Evolutionary conservation across 2,113 vertebrate species (phyloP).

Genomic region (Hemiprocne comata): DNA sequence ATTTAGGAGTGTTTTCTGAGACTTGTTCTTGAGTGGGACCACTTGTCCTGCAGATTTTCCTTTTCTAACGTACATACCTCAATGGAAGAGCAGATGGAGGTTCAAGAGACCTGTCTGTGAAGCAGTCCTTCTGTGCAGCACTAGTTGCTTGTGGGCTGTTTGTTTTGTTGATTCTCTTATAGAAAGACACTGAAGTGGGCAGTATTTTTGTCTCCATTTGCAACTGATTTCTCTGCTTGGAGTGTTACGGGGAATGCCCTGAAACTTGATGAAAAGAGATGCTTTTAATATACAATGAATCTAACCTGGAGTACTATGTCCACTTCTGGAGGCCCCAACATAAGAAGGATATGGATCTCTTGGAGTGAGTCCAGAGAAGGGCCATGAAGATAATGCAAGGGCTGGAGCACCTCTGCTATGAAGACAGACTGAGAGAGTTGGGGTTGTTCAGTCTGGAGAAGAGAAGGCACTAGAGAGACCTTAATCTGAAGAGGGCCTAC

Average conservation of each 20-base stretch:
- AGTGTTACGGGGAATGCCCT: background rate
- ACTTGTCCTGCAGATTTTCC: background rate
- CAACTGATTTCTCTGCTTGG: background rate
- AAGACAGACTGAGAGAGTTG: no score
- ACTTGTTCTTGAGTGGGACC: background rate
- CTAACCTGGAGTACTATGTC: no score
- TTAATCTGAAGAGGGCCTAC: no score
- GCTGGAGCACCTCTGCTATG: no score
- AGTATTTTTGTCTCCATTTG: background rate
- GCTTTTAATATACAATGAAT: background rate
- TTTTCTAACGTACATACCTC: rapidly evolving
- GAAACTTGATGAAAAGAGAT: background rate
- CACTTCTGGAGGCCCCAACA: no score
- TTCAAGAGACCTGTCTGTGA: background rate
- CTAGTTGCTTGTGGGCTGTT: background rate
- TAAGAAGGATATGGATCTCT: no score
- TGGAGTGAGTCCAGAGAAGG: no score
- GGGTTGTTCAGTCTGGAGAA: no score
- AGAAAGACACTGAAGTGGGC: background rate
- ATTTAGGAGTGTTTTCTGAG: background rate
- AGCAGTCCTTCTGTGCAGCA: background rate
- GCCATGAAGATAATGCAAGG: no score
- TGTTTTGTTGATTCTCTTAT: background rate
- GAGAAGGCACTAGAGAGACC: no score
- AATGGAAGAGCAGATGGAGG: background rate